A percentile compares a stretch with the other conserved stretches of the same genome.
phyloP scores from a whole-genome alignment of 2,888 invertebrate species.

The Hymenopus coronatus region DNA sequence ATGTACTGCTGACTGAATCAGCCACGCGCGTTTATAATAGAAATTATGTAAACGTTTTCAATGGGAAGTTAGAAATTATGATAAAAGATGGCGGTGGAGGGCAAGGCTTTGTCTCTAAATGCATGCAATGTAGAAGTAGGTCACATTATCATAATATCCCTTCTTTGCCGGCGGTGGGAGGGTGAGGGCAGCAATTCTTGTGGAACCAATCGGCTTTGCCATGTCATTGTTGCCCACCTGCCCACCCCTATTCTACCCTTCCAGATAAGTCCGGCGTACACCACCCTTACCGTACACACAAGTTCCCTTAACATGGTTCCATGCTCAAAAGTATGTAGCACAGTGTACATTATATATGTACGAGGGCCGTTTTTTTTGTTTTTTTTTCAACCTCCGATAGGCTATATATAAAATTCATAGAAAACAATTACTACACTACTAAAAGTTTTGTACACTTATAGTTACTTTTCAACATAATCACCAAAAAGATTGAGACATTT shows the following conservation, averaged over 20 bases:
- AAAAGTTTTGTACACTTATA: no score
- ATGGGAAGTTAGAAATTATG: background rate
- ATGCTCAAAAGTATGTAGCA: background rate
- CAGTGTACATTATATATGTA: no score
- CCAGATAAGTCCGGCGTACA: background rate
- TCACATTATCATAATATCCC: slow-evolving; percentile 33
- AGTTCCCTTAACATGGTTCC: background rate
- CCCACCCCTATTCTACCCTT: background rate
- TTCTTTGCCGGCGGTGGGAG: background rate
- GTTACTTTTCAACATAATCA: no score
- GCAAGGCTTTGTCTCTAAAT: background rate
- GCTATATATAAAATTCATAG: no score
- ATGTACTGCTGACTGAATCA: background rate
- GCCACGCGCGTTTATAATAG: no score
- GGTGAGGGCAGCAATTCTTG: background rate
- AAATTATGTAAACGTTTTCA: background rate
- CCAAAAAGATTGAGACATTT: no score
- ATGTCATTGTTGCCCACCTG: slow-evolving; percentile 22
- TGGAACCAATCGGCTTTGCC: slow-evolving; percentile 23
- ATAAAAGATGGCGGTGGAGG: background rate
- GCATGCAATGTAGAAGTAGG: slow-evolving; percentile 28
- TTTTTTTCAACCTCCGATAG: no score
- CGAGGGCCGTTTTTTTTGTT: no score
- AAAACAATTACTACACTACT: no score
- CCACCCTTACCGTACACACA: background rate